Evolutionary conservation across 2,888 invertebrate genomes (phyloP), one percentile per base, ranked within the genome.

Genomic region (Caenorhabditis zanzibari): DNA sequence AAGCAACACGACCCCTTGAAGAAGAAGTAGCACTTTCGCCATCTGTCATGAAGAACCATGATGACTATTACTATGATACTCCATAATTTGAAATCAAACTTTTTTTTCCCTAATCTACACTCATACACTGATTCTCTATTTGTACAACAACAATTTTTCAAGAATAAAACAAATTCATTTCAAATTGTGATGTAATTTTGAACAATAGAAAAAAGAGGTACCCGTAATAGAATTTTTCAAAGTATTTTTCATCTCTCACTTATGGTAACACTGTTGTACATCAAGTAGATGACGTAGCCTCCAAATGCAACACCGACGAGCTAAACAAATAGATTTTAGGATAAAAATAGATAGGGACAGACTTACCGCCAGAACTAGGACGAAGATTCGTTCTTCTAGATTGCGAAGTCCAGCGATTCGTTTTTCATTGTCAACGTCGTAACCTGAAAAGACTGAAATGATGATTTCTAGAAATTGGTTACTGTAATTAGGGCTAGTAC

Each of bases 11-110:
- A n/a, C n/a, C 49, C 4, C 16, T 71, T 0, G 81, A 82, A 63
- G 77, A 82, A 19, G 59, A 71, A 32, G 41, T n/a, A 2, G 28
- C 28, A 12, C n/a, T 54, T 1, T 28, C 64, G 9, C 49, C 54
- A 38, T 66, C 66, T 9, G 44, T 64, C 1, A 32, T 76, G 26
- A 79, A 41, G 68, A 79, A 79, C 59, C 83, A 84, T 26, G 83
- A 84, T 66, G 83, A 84, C 22, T 80, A 84, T 58, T 84, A 84
- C 38, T 76, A 84, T 28, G 76, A 84, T 76, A 47, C 76, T 76
- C 82, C 82, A 26, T 82, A 58, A 66, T 41, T 35, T 52, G 6
- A 14, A 26, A 22, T 26, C 19, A 32, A 24, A 28, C n/a, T 26
- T 12, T 44, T 28, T 9, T 24, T 47, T 49, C 24, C 41, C 44